Conservation (phyloP, 2,797 vertebrate species). For the Odontamblyopus rebecca region DNA sequence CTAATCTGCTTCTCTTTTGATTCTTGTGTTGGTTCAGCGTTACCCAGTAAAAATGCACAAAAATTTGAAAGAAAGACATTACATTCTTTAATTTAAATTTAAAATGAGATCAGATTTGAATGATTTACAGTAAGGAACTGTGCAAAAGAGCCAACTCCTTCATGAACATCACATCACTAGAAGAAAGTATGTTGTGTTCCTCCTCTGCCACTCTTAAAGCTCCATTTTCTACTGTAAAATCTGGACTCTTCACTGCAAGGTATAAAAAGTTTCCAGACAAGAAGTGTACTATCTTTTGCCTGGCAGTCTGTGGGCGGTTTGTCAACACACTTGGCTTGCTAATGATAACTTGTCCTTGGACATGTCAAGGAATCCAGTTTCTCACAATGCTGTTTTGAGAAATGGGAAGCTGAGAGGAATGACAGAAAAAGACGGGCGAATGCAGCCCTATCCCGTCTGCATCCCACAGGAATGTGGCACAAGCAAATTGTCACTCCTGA, state of each 20-base stretch:
- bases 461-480: constrained; percentile 70
- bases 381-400: constrained; percentile 51
- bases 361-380: constrained; percentile 51
- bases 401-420: constrained; percentile 40
- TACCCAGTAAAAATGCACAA: background rate
- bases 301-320: constrained; percentile 35
- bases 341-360: constrained; percentile 59
- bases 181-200: background rate
- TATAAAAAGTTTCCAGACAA: constrained; percentile 15
- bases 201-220: constrained; percentile 9
- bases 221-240: constrained; percentile 20
- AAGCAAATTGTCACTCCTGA: constrained; percentile 60
- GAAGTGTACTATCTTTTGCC: constrained; percentile 29
- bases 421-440: constrained; percentile 55
- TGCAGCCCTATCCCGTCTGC: constrained; percentile 54
- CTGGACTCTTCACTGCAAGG: constrained; percentile 13
- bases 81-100: too few species aligned
- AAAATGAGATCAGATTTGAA: too few species aligned
- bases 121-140: too few species aligned
- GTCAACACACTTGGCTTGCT: constrained; percentile 48
- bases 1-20: too few species aligned
- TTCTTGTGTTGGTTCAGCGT: constrained; percentile 4
- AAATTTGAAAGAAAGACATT: too few species aligned
- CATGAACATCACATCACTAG: too few species aligned
- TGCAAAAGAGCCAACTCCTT: too few species aligned